A percentile compares a stretch with the other conserved stretches of the same genome.
Conservation (phyloP, 2,797 vertebrate genomes). For the Scolopax bukidnonensis region DNA sequence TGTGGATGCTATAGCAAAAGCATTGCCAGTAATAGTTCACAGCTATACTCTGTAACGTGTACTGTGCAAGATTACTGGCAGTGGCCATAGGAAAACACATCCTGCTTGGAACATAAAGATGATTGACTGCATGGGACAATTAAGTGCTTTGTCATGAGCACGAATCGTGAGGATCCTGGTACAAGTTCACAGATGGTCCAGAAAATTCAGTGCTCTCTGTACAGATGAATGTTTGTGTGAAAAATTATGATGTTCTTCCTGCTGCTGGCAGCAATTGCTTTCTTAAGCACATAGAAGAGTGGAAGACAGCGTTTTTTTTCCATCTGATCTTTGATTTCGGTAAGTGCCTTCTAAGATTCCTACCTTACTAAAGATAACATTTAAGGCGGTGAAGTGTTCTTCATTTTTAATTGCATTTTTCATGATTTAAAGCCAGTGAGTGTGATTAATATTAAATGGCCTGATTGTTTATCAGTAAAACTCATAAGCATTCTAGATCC, state of each 20-base stretch:
- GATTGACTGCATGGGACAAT: background rate
- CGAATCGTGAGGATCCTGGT: background rate
- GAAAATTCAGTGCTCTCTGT: background rate
- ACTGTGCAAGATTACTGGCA: background rate
- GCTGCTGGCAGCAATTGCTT: slow-evolving; percentile 16
- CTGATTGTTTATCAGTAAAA: background rate
- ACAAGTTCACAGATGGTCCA: background rate
- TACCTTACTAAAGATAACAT: background rate
- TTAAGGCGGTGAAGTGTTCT: background rate
- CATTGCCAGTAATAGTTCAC: background rate
- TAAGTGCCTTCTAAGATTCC: slow-evolving; percentile 16
- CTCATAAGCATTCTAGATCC: background rate
- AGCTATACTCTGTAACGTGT: background rate
- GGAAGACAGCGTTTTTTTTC: background rate
- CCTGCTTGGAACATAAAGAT: background rate
- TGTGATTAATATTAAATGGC: background rate
- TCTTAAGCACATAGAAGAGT: slow-evolving; percentile 15
- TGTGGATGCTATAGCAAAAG: background rate
- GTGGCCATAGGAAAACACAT: background rate
- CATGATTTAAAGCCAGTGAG: background rate
- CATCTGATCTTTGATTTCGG: background rate
- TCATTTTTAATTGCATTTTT: background rate
- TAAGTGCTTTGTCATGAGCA: background rate
- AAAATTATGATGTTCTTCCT: background rate
- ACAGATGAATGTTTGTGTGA: background rate